Base-by-base conservation (phyloP, 2,113 vertebrate genomes). In the Fulica atra region DNA sequence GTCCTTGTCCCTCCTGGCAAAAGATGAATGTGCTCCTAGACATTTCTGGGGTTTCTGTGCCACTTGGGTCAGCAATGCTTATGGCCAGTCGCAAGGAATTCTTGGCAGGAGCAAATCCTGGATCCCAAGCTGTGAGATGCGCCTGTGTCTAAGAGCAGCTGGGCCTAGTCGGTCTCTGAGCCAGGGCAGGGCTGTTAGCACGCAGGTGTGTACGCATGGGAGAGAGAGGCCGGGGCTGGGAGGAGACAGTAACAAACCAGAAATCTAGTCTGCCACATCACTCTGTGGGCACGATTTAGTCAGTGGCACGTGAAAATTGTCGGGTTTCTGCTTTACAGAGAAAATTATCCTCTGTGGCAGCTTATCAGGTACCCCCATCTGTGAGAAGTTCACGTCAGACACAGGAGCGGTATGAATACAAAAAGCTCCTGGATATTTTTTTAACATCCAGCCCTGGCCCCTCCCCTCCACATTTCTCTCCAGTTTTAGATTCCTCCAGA, bases 141-240 rank as follows among this genome's bases (percentile, higher is more conserved):
- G 50, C 63, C 42, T 23, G 73, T 72, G 88, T 50, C 86, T 86
- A 61, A 56, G 60, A 91, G 86, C 96, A 96, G 91, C 95, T 92
- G 92, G 50, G 36, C 33, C 71, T 77, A 79, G 35, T 50, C 9
- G 4, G 8, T 50, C 29, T 50, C 64, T 4, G 26, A 6, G 36
- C 68, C 12, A 50, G 38, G 51, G 46, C 31, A 31, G 60, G 13
- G 14, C n/a, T 83, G 59, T 25, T 54, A 38, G 46, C 2, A 0
- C 15, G 48, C 8, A 3, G 18, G 40, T 26, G 16, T 6, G 25
- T 14, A 21, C 35, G 11, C 3, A 8, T n/a, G 14, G 1, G 10
- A n/a, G 46, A 64, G 28, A 50, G 60, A 64, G 83, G 24, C 61
- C 2, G 3, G 23, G 33, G 29, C 24, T 46, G 26, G 40, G 35